Evolutionary conservation across 2,113 vertebrate species (phyloP).

Genomic region (Psettodes erumei): DNA sequence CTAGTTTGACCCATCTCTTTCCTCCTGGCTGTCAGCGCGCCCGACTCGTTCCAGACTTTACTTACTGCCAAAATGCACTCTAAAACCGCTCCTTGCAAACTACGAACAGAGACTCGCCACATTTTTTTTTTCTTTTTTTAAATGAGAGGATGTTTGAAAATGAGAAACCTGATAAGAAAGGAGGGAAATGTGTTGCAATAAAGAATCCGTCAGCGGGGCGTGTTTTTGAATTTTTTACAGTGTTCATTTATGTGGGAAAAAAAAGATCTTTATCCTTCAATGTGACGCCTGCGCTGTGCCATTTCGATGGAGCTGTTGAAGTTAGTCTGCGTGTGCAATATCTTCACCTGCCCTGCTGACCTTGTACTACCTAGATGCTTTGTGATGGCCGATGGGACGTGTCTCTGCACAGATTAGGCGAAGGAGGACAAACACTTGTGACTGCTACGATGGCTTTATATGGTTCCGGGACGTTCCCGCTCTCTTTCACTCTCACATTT

Average conservation of each 20-base stretch:
- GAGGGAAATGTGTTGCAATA: conserved; percentile 80
- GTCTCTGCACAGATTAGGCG: conserved; percentile 63
- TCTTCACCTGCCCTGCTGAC: conserved; percentile 71
- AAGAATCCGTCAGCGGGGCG: conserved; percentile 68
- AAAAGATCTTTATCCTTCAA: conserved; percentile 68
- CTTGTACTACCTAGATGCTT: conserved; percentile 69
- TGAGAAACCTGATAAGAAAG: conserved; percentile 31
- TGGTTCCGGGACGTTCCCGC: conserved; percentile 43
- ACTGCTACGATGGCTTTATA: conserved; percentile 38
- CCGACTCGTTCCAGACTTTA: conserved; percentile 68
- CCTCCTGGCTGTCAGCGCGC: conserved; percentile 59
- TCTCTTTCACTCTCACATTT: conserved; percentile 59
- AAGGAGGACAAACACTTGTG: conserved; percentile 53
- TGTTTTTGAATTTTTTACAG: conserved; percentile 69
- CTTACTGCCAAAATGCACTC: conserved; percentile 90
- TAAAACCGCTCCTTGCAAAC: conserved; percentile 66
- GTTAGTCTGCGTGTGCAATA: conserved; percentile 82
- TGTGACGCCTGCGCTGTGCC: conserved; percentile 77
- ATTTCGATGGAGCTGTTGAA: conserved; percentile 78
- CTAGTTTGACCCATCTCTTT: conserved; percentile 63
- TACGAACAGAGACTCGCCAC: conserved; percentile 59
- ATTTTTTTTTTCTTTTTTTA: conserved; percentile 58
- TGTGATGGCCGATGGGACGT: conserved; percentile 34
- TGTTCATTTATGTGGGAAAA: conserved; percentile 69
- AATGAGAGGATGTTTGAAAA: conserved; percentile 67